Evolutionary conservation across 2,888 invertebrate species (phyloP), one percentile per base, ranked within the genome.

Genomic region (Gastracanthus pulcherrimus): DNA sequence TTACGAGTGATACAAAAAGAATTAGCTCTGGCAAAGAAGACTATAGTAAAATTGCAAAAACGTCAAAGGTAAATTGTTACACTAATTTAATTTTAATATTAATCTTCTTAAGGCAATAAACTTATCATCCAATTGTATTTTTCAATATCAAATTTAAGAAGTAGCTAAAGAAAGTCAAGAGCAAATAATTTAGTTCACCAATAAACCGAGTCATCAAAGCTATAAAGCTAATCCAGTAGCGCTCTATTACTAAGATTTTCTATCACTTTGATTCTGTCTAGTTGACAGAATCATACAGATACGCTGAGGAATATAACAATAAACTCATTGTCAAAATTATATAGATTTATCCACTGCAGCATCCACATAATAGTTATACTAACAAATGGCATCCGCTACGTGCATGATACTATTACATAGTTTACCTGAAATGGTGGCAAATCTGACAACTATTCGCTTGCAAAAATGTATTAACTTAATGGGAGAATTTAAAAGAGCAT

Each of bases 21-120:
- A 0, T 76, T 81, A 48, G 3, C 29, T 16, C 16, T 41, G 4
- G 23, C 69, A 34, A 81, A 76, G 41, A 81, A 72, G 38, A 11
- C 41, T 9, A 23, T 76, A 19, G 13, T 13, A 23, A 82, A 83
- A 55, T 23, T 71, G 7, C 78, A 81, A 19, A 75, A 75, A 70
- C 38, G n/a, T 19, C 75, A 76, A 48, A 82, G 58, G 82, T 82
- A 81, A 51, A 62, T 26, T 11, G 29, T n/a, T 16, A 1, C 29
- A 58, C 9, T 29, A 29, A 16, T 55, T 55, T 26, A 1, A 55
- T 55, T n/a, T 51, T 51, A 38, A 38, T 6, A n/a, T 19, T 6
- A 51, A 51, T 51, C 16, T n/a, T 13, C 45, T 3, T 45, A 0
- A n/a, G n/a, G n/a, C n/a, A 41, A 41, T 41, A 41, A 41, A 4